Evolutionary conservation across 2,888 invertebrate species (phyloP).

Genomic region (Monoplex corrugatus): DNA sequence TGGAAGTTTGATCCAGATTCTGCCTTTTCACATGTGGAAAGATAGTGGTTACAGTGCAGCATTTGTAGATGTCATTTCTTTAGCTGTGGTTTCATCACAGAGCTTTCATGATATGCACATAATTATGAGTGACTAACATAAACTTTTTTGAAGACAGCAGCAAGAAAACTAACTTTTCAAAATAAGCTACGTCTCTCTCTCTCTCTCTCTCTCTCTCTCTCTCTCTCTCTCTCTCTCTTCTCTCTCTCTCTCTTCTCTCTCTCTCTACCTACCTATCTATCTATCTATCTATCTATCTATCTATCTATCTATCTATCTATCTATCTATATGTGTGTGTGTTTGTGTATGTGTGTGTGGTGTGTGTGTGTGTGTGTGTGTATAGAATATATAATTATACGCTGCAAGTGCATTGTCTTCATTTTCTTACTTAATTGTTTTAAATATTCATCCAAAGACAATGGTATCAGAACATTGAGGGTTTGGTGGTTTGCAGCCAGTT

Average conservation of each 20-base stretch:
- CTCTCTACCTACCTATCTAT: neutral
- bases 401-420: too few relatives aligned
- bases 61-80: too few relatives aligned
- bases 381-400: neutral
- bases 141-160: too few relatives aligned
- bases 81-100: too few relatives aligned
- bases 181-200: neutral
- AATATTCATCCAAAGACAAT: too few relatives aligned
- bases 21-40: too few relatives aligned
- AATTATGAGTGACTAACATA: too few relatives aligned
- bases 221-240: constrained; percentile 23
- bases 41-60: too few relatives aligned
- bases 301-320: neutral
- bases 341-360: neutral
- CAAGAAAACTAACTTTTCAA: too few relatives aligned
- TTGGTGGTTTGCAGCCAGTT: constrained; percentile 84
- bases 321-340: neutral
- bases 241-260: constrained; percentile 22
- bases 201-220: constrained; percentile 34
- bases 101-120: too few relatives aligned
- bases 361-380: neutral
- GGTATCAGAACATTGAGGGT: neutral
- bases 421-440: too few relatives aligned
- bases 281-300: neutral
- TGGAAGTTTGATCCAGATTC: too few relatives aligned